Base-by-base conservation (phyloP, 2,888 invertebrate genomes). In the Calephelis perditalis region DNA sequence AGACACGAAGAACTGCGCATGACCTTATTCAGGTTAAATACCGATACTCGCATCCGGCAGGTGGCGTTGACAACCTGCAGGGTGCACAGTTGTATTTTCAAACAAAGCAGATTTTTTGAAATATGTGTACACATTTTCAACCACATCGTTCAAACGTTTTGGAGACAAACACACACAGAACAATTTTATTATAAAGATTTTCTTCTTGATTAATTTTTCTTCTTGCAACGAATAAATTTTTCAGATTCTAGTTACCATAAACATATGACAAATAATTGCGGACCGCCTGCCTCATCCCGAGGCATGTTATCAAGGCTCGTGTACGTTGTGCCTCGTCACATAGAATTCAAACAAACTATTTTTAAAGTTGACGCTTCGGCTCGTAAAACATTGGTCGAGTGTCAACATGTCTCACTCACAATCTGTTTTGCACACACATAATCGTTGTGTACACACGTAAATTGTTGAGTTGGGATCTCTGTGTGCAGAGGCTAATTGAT, bases 401-500 rank as follows among this genome's bases (percentile, higher is more conserved):
- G 59, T 63, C 62, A 64, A 58, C 62, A 65, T 56, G 54, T 37
- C 58, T 57, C 61, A 52, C 45, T 61, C 60, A 57, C 62, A 75
- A 75, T 74, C 72, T 70, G 67, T 69, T 75, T 69, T 65, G 69
- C 71, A 72, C 73, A 75, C 73, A 72, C 67, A 71, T 71, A 75
- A 78, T 76, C 73, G 69, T 68, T 73, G 64, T 63, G 70, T 70
- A 76, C 72, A 79, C 75, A 79, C 70, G 80, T 78, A 78, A 76
- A 81, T 78, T 77, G 77, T 75, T 73, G 72, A 63, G 68, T 61
- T 54, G 60, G 63, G 65, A 68, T 70, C 68, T 65, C 70, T 81
- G 81, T 82, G 76, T 82, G 73, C 75, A 57, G 62, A 76, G 72
- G 79, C 81, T 86, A 86, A 86, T 86, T 84, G 86, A 81, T 83